These are phyloP conservation scores for Babylonia areolata DNA, from an alignment of 1,140 invertebrate species.

Conservation along the genomic window DNA sequence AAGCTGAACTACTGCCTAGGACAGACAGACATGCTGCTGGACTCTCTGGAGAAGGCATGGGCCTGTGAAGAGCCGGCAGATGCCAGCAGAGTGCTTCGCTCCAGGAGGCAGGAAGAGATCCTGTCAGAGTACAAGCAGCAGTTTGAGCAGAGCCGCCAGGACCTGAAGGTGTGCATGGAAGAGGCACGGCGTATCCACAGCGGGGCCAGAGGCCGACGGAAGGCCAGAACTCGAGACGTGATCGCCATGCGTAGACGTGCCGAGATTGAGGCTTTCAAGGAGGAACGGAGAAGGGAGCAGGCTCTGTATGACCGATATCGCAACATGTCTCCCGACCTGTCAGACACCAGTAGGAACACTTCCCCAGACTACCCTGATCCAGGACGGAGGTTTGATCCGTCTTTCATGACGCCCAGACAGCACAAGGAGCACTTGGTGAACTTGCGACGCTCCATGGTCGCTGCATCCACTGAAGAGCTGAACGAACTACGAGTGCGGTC, in stretches of 20 bases:
- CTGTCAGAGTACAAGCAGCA: constrained; percentile 54
- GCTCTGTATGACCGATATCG: constrained; percentile 4
- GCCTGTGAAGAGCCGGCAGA: constrained; percentile 38
- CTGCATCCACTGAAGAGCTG: constrained; percentile 50
- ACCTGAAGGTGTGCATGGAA: constrained; percentile 58
- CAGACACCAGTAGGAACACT: constrained; percentile 25
- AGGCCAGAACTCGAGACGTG: constrained; percentile 52
- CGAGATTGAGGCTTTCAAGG: constrained; percentile 67
- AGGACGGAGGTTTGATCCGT: constrained; percentile 26
- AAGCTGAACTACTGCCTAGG: constrained; percentile 73
- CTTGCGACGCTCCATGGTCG: constrained; percentile 55
- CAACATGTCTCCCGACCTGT: constrained; percentile 4
- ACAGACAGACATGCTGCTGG: constrained; percentile 70
- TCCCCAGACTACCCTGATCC: constrained; percentile 30
- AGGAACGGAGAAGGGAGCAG: constrained; percentile 62
- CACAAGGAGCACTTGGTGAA: constrained; percentile 55
- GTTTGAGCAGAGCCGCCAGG: constrained; percentile 57
- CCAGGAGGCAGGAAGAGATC: constrained; percentile 48
- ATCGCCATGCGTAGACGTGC: constrained; percentile 51
- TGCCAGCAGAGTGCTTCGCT: not conserved
- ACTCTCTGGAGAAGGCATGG: constrained; percentile 65
- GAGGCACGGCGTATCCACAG: constrained; percentile 49
- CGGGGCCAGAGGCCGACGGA: constrained; percentile 53
- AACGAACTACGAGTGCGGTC: constrained; percentile 43
- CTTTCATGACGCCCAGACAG: constrained; percentile 58